Percentiles rank a stretch among this genome's conserved stretches.
These are phyloP conservation scores for Alethe castanea DNA, from an alignment of 2,113 vertebrate species.

Conservation along the genomic window DNA sequence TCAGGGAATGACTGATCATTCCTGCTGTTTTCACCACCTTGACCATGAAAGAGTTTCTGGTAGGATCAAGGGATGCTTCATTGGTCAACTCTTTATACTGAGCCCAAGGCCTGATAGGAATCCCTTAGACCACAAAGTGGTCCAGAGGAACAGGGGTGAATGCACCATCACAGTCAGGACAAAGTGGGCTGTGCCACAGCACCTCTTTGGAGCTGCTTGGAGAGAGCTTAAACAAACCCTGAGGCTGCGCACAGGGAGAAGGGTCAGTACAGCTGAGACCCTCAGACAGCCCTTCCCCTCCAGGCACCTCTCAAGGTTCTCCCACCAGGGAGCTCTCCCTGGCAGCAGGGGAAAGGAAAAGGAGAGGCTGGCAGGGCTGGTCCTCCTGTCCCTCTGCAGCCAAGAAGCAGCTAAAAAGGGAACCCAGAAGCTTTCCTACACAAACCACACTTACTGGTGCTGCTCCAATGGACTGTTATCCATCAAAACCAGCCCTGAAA, in stretches of 20 bases:
- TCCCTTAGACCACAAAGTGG: background rate
- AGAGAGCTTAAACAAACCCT: background rate
- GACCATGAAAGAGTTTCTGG: background rate
- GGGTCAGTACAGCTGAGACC: background rate
- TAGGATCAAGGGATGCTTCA: background rate
- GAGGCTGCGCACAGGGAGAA: background rate
- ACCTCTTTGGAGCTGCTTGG: background rate
- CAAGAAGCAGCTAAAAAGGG: background rate
- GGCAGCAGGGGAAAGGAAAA: background rate
- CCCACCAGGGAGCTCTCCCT: background rate
- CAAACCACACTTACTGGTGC: background rate
- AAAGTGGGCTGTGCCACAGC: background rate
- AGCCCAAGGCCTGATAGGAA: background rate
- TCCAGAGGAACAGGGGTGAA: background rate
- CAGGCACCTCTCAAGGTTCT: background rate
- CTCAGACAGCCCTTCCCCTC: background rate
- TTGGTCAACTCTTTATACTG: background rate
- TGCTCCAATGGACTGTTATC: background rate
- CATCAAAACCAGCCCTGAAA: slow-evolving; percentile 20
- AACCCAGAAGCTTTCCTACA: background rate
- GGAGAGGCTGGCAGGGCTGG: background rate
- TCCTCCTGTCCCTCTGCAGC: background rate
- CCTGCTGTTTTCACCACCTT: background rate
- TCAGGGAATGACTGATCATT: background rate
- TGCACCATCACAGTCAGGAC: background rate